Conservation (phyloP, 2,888 invertebrate genomes). For the Eristalinus aeneus region DNA sequence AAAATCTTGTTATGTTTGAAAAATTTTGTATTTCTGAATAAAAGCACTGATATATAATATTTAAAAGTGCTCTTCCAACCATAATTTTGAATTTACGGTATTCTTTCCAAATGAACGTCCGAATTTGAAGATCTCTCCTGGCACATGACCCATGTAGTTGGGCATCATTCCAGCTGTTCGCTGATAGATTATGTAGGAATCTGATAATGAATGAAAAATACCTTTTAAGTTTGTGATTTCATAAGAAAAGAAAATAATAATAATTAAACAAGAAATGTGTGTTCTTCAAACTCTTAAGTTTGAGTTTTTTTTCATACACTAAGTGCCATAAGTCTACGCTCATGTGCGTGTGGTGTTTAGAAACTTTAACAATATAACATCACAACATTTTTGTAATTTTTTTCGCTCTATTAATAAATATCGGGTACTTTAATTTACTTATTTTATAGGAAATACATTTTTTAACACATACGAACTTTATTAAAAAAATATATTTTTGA, state of each 20-base stretch:
- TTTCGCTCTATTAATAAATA: too few species aligned
- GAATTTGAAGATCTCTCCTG: conserved; percentile 87
- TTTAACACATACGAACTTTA: too few species aligned
- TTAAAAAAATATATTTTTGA: too few species aligned
- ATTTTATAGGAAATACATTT: too few species aligned
- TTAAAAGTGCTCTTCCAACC: conserved; percentile 83
- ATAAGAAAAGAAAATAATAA: conserved; percentile 84
- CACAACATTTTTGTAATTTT: too few species aligned
- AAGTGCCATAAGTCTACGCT: too few species aligned
- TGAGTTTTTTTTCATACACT: too few species aligned
- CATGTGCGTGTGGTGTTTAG: too few species aligned
- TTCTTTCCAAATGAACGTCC: conserved; percentile 89
- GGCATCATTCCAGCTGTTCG: conserved; percentile 88
- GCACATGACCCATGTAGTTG: conserved; percentile 89
- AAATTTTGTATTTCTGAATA: neutral
- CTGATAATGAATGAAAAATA: conserved; percentile 74
- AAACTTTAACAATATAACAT: too few species aligned
- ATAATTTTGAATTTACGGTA: conserved; percentile 87
- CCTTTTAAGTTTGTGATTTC: conserved; percentile 74
- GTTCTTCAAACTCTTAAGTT: too few species aligned
- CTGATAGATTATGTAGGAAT: conserved; percentile 85
- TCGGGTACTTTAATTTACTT: too few species aligned
- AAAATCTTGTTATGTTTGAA: neutral
- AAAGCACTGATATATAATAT: neutral
- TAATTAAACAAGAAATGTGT: too few species aligned